Conservation (phyloP, 2,113 vertebrate species). For the Larimichthys crocea region DNA sequence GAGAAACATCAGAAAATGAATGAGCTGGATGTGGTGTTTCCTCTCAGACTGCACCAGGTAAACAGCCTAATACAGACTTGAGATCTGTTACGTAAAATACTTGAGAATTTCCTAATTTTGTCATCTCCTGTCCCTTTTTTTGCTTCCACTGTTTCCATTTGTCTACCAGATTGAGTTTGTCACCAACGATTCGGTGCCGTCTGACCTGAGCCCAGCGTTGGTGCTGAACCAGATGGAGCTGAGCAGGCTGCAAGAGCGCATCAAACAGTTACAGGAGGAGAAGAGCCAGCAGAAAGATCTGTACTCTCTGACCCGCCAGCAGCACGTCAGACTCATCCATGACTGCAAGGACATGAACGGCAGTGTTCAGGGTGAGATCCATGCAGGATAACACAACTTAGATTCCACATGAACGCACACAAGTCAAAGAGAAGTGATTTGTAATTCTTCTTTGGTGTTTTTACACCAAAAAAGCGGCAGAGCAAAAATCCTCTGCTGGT, state of each 20-base stretch:
- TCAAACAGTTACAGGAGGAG: constrained; percentile 85
- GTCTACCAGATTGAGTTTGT: constrained; percentile 87
- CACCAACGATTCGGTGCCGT: constrained; percentile 77
- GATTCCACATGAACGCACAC: background rate
- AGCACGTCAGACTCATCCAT: constrained; percentile 83
- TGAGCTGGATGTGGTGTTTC: constrained; percentile 89
- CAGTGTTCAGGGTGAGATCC: constrained; percentile 80
- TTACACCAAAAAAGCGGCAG: background rate
- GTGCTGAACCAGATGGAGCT: constrained; percentile 86
- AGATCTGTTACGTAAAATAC: background rate
- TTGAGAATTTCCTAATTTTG: background rate
- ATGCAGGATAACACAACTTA: background rate
- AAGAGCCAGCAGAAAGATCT: constrained; percentile 84
- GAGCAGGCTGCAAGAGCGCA: constrained; percentile 82
- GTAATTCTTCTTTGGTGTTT: background rate
- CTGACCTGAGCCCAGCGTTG: constrained; percentile 85
- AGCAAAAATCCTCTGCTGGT: background rate
- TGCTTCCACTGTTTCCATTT: background rate
- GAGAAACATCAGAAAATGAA: constrained; percentile 93
- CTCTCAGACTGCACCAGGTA: constrained; percentile 94
- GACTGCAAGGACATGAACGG: constrained; percentile 86
- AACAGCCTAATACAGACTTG: background rate
- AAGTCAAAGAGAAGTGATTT: background rate
- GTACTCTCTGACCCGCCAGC: constrained; percentile 82
- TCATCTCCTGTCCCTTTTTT: background rate